Evolutionary conservation across 2,797 vertebrate genomes (phyloP).

Genomic region (Cheirogaleus major): DNA sequence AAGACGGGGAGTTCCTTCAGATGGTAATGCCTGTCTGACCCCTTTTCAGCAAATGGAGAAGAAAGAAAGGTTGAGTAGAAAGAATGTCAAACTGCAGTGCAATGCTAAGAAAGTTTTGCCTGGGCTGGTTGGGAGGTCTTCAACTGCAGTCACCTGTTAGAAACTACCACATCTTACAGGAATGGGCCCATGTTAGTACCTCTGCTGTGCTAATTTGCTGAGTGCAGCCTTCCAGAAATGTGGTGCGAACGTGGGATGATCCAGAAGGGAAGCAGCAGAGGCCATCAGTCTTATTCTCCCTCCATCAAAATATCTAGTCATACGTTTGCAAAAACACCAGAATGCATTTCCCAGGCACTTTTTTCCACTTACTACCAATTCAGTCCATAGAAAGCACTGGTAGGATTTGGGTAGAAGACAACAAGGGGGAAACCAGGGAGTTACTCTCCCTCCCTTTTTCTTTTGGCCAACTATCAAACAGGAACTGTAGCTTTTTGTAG

Average conservation of each 20-base stretch:
- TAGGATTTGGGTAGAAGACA: neutral
- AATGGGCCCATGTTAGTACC: neutral
- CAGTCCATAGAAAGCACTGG: neutral
- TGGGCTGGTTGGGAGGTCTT: neutral
- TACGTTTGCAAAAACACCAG: neutral
- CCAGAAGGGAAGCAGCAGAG: neutral
- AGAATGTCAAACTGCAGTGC: neutral
- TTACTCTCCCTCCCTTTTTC: neutral
- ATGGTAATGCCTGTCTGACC: neutral
- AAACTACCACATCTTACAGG: neutral
- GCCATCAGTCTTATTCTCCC: neutral
- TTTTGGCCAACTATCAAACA: neutral
- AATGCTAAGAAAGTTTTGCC: neutral
- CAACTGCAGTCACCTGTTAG: neutral
- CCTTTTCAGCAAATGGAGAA: neutral
- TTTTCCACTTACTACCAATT: neutral
- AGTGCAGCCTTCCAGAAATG: neutral
- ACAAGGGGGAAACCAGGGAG: neutral
- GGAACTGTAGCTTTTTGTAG: neutral
- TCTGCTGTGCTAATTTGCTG: neutral
- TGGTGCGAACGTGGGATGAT: neutral
- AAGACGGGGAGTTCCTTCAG: neutral
- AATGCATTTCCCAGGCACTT: neutral
- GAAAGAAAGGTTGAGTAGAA: neutral
- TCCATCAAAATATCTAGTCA: neutral